A percentile compares a stretch with the other conserved stretches of the same genome.
Evolutionary conservation across 2,113 vertebrate genomes (phyloP).

Genomic region (Petrocephalus microphthalmus): DNA sequence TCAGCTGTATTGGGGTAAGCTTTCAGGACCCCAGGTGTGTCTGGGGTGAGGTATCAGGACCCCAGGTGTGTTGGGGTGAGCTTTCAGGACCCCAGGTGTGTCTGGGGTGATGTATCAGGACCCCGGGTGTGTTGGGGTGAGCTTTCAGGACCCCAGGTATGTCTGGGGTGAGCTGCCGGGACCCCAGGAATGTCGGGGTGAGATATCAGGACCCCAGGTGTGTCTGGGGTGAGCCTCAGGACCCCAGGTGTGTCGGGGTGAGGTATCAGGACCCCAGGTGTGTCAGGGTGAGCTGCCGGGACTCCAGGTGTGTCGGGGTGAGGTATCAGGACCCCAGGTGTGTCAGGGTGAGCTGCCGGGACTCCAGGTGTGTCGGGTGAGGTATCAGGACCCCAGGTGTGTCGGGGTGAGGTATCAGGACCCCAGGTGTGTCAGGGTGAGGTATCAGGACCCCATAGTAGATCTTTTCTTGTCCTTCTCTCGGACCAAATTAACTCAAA

Average conservation of each 20-base stretch:
- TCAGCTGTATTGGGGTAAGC: neutral
- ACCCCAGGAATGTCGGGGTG: neutral
- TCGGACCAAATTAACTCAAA: neutral
- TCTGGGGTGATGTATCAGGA: neutral
- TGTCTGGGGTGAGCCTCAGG: no score
- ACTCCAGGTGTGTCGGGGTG: neutral
- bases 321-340: neutral
- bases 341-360: no score
- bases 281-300: no score
- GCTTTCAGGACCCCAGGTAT: neutral
- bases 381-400: neutral
- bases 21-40: neutral
- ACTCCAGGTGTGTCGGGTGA: neutral
- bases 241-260: neutral
- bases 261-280: neutral
- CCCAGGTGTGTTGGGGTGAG: neutral
- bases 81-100: neutral
- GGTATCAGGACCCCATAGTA: neutral
- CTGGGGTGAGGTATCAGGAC: neutral
- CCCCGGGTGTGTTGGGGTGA: neutral
- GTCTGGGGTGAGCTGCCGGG: neutral
- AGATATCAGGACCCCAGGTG: neutral
- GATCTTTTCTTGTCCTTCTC: neutral
- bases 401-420: neutral
- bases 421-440: neutral